Evolutionary conservation across 2,888 invertebrate species (phyloP), one percentile per base, ranked within the genome.

Genomic region (Coronaproctus castanopsis): DNA sequence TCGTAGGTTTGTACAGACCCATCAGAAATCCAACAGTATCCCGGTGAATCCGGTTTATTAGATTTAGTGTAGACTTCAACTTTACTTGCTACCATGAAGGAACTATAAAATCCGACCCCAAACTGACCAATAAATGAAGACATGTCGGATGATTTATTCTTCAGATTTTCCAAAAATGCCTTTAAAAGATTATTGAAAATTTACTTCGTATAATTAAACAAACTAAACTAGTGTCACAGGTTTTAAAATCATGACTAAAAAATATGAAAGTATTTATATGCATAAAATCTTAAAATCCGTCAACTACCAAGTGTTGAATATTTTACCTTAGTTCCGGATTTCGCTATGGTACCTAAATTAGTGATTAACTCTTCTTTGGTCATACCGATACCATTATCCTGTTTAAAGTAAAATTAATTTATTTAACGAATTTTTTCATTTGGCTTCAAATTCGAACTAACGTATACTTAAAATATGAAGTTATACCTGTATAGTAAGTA

Each of bases 41-140:
- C 92, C 14, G 79, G 77, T 1, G 82, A 78, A 63, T 79, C 78
- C 2, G 71, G 70, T 55, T 74, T 72, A 61, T 83, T 81, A 60
- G 85, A 83, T 68, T 81, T 80, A 1, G 93, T 89, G 70, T 76
- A 95, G 0, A 96, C 95, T 68, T 93, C 92, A 23, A 97, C 91
- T 70, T 83, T 85, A 67, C 93, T 86, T 21, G 93, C 92, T 2
- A 96, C 96, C 90, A 97, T 96, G 71, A 97, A 97, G 0, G 87
- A 84, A 18, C 96, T 95, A 72, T 97, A 97, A 72, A 97, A 97
- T 1, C 96, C 97, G 20, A 97, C 97, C 65, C 96, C 97, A 76
- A 97, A 97, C 72, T 97, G 95, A 2, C 96, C 93, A 70, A 95
- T 93, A 57, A 95, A 91, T 63, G 85, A 82, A 55, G 80, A 83